Conservation (phyloP, 2,888 invertebrate species). For the Agapostemon virescens region DNA sequence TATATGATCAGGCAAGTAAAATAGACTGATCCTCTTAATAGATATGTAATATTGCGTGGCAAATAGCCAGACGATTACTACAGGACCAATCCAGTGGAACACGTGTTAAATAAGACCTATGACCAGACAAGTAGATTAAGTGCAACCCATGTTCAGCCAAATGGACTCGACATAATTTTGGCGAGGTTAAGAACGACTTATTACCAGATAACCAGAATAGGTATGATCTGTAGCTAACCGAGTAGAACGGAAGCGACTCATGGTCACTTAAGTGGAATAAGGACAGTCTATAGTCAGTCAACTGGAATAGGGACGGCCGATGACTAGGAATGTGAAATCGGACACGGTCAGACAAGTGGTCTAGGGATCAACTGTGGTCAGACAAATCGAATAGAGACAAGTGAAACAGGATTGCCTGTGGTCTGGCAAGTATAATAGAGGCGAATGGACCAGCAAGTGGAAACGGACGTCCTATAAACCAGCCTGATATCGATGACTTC, state of each 20-base stretch:
- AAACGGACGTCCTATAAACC: background rate
- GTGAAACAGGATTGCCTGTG: constrained; percentile 3
- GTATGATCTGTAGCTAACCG: background rate
- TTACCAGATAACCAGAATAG: background rate
- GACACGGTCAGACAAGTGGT: constrained; percentile 7
- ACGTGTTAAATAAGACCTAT: background rate
- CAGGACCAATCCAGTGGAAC: background rate
- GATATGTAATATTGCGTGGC: background rate
- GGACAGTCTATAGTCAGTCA: background rate
- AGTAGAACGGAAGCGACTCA: background rate
- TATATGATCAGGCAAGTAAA: background rate
- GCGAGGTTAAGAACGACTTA: background rate
- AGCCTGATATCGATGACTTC: background rate
- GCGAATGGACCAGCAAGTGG: background rate
- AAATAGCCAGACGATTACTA: background rate
- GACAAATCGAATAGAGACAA: constrained; percentile 6
- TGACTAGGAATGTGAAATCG: constrained; percentile 11
- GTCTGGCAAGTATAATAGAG: constrained; percentile 13
- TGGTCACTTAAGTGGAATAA: background rate
- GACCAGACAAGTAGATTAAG: background rate
- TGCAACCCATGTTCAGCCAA: background rate
- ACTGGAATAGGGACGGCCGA: background rate
- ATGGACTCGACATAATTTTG: background rate
- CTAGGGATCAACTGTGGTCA: constrained; percentile 5
- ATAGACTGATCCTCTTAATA: background rate